phyloP scores from a whole-genome alignment of 2,113 vertebrate genomes.

The Sinocyclocheilus grahami region DNA sequence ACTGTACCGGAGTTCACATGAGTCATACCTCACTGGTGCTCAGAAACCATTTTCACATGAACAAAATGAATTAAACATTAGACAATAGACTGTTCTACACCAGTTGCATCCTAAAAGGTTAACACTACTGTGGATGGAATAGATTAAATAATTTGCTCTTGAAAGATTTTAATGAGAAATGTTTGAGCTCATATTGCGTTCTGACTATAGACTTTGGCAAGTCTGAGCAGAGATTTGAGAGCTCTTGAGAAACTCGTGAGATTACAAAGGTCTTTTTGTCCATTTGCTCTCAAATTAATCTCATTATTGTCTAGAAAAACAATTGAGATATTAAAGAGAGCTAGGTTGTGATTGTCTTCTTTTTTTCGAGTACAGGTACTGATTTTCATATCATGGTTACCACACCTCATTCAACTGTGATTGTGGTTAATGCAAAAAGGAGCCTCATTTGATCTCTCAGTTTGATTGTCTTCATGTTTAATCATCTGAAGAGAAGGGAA shows the following conservation, averaged over 20 bases:
- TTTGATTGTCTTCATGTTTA: constrained; percentile 36
- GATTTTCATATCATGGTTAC: not conserved
- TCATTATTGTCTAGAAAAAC: not conserved
- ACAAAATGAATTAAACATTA: not conserved
- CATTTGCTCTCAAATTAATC: not conserved
- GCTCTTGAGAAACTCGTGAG: not conserved
- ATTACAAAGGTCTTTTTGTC: not conserved
- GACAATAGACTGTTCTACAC: not conserved
- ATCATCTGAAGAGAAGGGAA: constrained; percentile 6
- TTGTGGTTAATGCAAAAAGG: constrained; percentile 7
- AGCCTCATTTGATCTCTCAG: not conserved
- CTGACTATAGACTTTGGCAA: not conserved
- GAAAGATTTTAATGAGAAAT: not conserved
- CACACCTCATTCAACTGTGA: not conserved
- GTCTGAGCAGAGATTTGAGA: not conserved
- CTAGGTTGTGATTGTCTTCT: not conserved
- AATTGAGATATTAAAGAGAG: not conserved
- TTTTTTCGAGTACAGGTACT: not conserved
- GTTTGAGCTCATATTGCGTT: not conserved
- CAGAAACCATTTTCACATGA: not conserved
- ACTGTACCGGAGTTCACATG: too few relatives aligned
- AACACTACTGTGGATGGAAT: not conserved
- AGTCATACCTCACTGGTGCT: not conserved
- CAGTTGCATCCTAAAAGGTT: not conserved
- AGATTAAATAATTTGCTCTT: not conserved